Evolutionary conservation across 1,140 invertebrate species (phyloP).

Genomic region (Araneus ventricosus): DNA sequence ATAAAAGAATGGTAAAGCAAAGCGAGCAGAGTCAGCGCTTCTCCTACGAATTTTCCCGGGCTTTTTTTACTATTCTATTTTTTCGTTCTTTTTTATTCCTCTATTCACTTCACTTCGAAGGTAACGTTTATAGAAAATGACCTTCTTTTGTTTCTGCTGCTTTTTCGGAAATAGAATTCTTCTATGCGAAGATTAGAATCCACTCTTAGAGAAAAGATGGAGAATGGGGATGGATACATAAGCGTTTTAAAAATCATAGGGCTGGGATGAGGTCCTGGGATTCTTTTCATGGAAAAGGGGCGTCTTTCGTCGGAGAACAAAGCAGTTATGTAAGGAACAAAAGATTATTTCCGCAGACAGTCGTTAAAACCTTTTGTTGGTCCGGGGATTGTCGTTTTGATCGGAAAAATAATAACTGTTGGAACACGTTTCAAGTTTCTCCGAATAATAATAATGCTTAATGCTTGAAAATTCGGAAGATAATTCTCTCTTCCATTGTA

Average conservation of each 20-base stretch:
- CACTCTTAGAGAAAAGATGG: constrained; percentile 40
- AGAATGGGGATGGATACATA: neutral
- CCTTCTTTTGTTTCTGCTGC: constrained; percentile 38
- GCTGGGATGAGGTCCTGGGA: neutral
- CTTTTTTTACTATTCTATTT: neutral
- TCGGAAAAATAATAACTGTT: constrained; percentile 25
- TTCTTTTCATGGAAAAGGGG: constrained; percentile 9
- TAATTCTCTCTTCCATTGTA: neutral
- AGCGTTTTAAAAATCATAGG: constrained; percentile 19
- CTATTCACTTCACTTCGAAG: constrained; percentile 22
- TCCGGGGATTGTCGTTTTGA: constrained; percentile 10
- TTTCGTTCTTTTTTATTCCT: neutral
- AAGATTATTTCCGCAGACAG: constrained; percentile 13
- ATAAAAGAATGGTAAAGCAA: constrained; percentile 27
- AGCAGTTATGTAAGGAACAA: constrained; percentile 20
- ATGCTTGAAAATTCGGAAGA: neutral
- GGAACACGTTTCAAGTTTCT: neutral
- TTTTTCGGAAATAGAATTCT: constrained; percentile 50
- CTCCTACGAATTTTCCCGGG: neutral
- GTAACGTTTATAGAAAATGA: constrained; percentile 48
- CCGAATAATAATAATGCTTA: constrained; percentile 6
- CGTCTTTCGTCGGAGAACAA: neutral
- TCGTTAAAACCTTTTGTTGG: constrained; percentile 28
- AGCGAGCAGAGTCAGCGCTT: constrained; percentile 42
- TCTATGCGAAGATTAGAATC: constrained; percentile 42